Evolutionary conservation across 2,797 vertebrate species (phyloP), one percentile per base, ranked within the genome.

Genomic region (Onychomys leucogaster): DNA sequence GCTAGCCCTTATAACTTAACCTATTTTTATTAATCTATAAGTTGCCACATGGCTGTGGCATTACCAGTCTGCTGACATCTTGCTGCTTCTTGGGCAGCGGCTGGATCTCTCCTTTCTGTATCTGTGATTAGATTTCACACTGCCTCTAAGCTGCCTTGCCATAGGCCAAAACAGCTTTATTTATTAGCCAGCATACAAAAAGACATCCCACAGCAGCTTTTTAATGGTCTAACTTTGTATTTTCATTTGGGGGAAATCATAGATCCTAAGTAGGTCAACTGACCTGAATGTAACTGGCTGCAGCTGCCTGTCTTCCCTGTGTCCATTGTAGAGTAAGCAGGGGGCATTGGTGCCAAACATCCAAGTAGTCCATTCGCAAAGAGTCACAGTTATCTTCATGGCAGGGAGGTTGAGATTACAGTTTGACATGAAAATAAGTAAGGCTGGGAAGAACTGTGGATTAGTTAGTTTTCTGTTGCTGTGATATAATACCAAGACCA

Each of bases 261-360:
- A 94, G 85, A 96, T 29, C 96, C 92, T 96, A 96, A 71, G 89
- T 93, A 91, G 94, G 85, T 49, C 93, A 98, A 97, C 91, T 6
- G 55, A 69, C 83, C 89, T 93, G 76, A 71, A 80, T 89, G 52
- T 63, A 90, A 32, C 0, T 57, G 89, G 87, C 92, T 94, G n/a
- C 34, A n/a, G 95, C 93, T 92, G n/a, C 78, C 65, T 1, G 17
- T 73, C 76, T 67, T 75, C 37, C 43, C 73, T 41, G 1, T 65
- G 29, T 43, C 52, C 52, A 77, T n/a, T 61, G 43, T 32, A 37
- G 65, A 61, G 41, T 14, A n/a, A 27, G 27, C 7, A 23, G 14
- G 43, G 55, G 4, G 0, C 23, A 67, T 92, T 29, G 91, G 21
- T 63, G 69, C 71, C 34, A 69, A 93, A 63, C 21, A n/a, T 27